Percentiles rank a stretch among this genome's conserved stretches.
These are phyloP conservation scores for Dufourea novaeangliae DNA, from an alignment of 1,140 invertebrate species.

Conservation along the genomic window DNA sequence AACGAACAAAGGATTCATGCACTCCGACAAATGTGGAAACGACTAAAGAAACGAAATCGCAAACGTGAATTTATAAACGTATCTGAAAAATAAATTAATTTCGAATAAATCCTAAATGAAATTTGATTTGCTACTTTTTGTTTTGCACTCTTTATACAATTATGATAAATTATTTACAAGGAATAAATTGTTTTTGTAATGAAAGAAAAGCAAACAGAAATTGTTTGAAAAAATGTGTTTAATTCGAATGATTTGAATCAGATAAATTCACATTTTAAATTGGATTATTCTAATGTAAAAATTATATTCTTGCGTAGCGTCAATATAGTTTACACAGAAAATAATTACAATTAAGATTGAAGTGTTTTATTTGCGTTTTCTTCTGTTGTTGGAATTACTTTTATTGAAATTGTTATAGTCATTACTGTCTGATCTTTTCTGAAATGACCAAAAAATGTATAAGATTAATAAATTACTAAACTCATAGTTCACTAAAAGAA, in stretches of 20 bases:
- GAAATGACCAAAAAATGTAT: background rate
- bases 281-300: background rate
- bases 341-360: background rate
- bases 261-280: background rate
- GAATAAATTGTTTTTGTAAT: background rate
- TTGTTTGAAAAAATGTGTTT: slow-evolving; percentile 9
- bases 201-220: background rate
- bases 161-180: background rate
- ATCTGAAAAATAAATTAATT: slow-evolving; percentile 18
- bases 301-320: background rate
- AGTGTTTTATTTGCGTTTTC: background rate
- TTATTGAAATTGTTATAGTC: background rate
- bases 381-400: rapidly evolving
- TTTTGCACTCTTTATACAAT: background rate
- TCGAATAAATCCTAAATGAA: slow-evolving; percentile 4
- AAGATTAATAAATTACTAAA: background rate
- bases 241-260: background rate
- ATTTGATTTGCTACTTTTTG: background rate
- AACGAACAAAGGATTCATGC: slow-evolving; percentile 6
- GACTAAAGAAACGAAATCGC: background rate
- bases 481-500: background rate
- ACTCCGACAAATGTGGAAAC: slow-evolving; percentile 16
- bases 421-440: background rate
- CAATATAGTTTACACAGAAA: background rate
- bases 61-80: slow-evolving; percentile 24